Evolutionary conservation across 2,113 vertebrate species (phyloP).

Genomic region (Malurus alboscapulatus): DNA sequence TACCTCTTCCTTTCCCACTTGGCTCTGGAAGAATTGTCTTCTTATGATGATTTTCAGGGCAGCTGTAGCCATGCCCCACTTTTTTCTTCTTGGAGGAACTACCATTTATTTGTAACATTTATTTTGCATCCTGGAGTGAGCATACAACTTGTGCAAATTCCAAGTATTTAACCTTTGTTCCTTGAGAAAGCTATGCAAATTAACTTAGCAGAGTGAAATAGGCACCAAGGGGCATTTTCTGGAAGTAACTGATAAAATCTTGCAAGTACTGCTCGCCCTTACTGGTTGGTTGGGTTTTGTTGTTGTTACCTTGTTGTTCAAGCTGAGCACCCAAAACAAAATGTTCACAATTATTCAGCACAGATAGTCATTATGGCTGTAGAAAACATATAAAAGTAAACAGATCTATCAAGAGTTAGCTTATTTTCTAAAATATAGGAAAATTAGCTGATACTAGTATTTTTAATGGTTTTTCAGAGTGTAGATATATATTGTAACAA

Average conservation of each 20-base stretch:
- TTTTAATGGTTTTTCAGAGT: not conserved
- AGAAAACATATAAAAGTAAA: not conserved
- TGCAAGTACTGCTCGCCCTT: not conserved
- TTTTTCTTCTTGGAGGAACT: not conserved
- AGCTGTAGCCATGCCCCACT: accelerated
- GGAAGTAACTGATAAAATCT: constrained; percentile 19
- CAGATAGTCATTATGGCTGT: not conserved
- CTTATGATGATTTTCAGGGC: not conserved
- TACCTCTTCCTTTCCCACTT: not conserved
- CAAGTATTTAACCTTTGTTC: constrained; percentile 34
- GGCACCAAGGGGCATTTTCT: not conserved
- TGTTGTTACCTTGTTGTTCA: constrained; percentile 19
- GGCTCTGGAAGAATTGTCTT: not conserved
- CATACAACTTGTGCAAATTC: constrained; percentile 27
- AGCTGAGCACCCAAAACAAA: not conserved
- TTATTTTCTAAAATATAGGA: not conserved
- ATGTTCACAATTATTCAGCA: not conserved
- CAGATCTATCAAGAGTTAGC: not conserved
- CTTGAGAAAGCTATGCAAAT: not conserved
- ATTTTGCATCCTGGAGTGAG: not conserved
- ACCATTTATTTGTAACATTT: not conserved
- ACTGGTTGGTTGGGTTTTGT: constrained; percentile 32
- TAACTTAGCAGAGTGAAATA: constrained; percentile 11
- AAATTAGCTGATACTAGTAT: not conserved
- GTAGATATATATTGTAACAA: not conserved